Base-by-base conservation (phyloP, 2,113 vertebrate species). In the Paralichthys olivaceus region DNA sequence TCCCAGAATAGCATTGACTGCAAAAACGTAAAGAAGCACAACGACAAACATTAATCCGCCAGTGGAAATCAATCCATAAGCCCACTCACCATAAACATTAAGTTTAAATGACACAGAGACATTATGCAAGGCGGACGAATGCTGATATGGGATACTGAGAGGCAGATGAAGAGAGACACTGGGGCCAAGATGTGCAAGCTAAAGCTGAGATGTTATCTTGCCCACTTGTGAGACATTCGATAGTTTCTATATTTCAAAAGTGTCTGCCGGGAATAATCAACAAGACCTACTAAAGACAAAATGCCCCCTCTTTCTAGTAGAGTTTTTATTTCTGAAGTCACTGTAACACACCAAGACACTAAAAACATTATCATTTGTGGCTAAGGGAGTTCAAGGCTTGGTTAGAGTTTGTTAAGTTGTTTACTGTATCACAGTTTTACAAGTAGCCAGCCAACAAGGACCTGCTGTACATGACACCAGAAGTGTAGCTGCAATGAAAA, bases 71-170 rank as follows among this genome's bases (percentile, higher is more conserved):
- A 76, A 19, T 51, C 26, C 68, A 81, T 55, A 32, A 15, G 14
- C 59, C 56, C 53, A 54, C 37, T 77, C 69, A 32, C 56, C 34
- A 56, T 1, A 65, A 54, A 63, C 23, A 45, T 55, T 20, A 47
- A n/a, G 34, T 51, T 75, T 43, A 84, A 79, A 65, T 53, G 64
- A 71, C 69, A 84, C 69, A 56, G 34, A 45, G 25, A 22, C 58
- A 67, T 84, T 53, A 37, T 57, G 69, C 37, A 59, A 64, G 71
- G 6, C 4, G 72, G 45, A 71, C 65, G 34, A 69, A 70, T 73
- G 60, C 37, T 80, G 79, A 80, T 76, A 90, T 37, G 49, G 54
- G 72, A 87, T 63, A 88, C 71, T 57, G 75, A 79, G 61, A 83
- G 23, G 19, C 13, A 62, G 7, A 34, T 34, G 55, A 28, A 61